These are phyloP conservation scores for Kryptolebias marmoratus DNA, from an alignment of 2,113 vertebrate genomes.

Conservation along the genomic window DNA sequence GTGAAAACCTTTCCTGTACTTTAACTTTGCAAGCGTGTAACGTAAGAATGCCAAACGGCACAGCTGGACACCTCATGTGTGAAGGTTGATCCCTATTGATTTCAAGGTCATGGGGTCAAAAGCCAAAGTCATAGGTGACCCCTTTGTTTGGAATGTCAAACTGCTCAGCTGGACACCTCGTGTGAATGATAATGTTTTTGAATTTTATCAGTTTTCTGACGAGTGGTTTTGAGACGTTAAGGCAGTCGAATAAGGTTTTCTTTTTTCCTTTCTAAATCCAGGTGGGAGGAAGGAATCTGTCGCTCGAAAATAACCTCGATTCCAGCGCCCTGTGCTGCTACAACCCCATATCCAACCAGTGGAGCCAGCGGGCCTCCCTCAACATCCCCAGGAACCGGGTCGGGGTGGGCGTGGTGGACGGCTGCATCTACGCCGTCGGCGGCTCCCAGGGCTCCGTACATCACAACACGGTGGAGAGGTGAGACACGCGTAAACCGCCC, in stretches of 20 bases:
- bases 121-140: too few species aligned
- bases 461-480: slow-evolving; percentile 84
- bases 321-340: slow-evolving; percentile 81
- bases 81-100: too few species aligned
- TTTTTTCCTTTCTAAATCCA: slow-evolving; percentile 6
- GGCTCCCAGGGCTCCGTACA: slow-evolving; percentile 82
- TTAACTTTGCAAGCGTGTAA: too few species aligned
- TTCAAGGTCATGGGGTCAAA: too few species aligned
- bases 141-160: too few species aligned
- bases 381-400: slow-evolving; percentile 83
- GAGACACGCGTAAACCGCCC: slow-evolving; percentile 16
- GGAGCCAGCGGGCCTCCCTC: slow-evolving; percentile 79
- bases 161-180: too few species aligned
- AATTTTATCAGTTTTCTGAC: too few species aligned
- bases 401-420: slow-evolving; percentile 82
- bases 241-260: not conserved
- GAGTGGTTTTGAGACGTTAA: not conserved
- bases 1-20: too few species aligned
- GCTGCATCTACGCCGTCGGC: slow-evolving; percentile 83
- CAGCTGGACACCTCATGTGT: too few species aligned
- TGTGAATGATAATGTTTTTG: too few species aligned
- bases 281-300: slow-evolving; percentile 83
- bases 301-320: slow-evolving; percentile 77
- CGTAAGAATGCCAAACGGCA: too few species aligned
- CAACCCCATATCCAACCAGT: slow-evolving; percentile 87